Evolutionary conservation across 1,140 invertebrate genomes (phyloP).

Genomic region (Sweltsa coloradensis): DNA sequence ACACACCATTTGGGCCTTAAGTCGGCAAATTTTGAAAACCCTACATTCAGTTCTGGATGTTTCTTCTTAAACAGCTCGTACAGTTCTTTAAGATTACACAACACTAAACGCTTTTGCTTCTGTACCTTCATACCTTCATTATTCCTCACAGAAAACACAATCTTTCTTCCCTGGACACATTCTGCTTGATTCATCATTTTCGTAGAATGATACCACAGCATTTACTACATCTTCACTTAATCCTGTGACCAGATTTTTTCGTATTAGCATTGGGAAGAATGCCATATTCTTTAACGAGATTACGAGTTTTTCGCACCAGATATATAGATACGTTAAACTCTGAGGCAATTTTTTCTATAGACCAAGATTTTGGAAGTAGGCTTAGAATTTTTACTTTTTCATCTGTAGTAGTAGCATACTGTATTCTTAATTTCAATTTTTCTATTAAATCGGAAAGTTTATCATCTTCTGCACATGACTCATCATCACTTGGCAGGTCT

Average conservation of each 20-base stretch:
- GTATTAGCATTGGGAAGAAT: conserved; percentile 11
- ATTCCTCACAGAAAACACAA: conserved; percentile 15
- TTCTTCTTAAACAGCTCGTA: conserved; percentile 16
- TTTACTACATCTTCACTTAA: conserved; percentile 15
- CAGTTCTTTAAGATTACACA: conserved; percentile 19
- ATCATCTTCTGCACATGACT: neutral
- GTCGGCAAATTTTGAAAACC: conserved; percentile 17
- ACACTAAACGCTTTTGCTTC: conserved; percentile 19
- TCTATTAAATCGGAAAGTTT: neutral
- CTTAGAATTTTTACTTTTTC: conserved; percentile 14
- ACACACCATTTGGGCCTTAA: conserved; percentile 18
- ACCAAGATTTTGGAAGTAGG: conserved; percentile 14
- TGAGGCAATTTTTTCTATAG: conserved; percentile 8
- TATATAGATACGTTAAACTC: conserved; percentile 15
- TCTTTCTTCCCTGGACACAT: conserved; percentile 20
- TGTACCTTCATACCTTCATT: conserved; percentile 9
- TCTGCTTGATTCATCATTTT: conserved; percentile 18
- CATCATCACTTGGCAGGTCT: neutral
- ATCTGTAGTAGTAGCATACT: neutral
- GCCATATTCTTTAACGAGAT: conserved; percentile 13
- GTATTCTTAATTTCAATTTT: neutral
- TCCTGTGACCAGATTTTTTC: conserved; percentile 7
- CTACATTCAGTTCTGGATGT: conserved; percentile 14
- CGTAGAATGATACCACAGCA: too few species aligned
- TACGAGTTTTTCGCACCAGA: conserved; percentile 10